phyloP scores from a whole-genome alignment of 1,140 invertebrate genomes.

The Drosophila rufa region DNA sequence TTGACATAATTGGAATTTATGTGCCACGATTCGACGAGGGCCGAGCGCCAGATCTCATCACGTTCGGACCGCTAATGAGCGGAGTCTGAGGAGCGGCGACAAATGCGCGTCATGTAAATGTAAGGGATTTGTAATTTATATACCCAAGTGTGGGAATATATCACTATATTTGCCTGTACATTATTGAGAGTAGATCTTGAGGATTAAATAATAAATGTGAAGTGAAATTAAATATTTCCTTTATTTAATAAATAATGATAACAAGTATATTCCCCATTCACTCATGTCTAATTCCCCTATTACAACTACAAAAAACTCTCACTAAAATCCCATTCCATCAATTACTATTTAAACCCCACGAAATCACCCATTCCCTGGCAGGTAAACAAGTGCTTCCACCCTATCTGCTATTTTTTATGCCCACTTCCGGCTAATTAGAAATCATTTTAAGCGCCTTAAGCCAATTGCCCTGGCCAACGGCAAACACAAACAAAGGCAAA shows the following conservation, averaged over 20 bases:
- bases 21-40: slow-evolving; percentile 38
- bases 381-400: slow-evolving; percentile 22
- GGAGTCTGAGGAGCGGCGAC: slow-evolving; percentile 16
- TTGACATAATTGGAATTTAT: slow-evolving; percentile 85
- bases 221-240: neutral
- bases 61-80: slow-evolving; percentile 34
- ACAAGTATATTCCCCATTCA: neutral
- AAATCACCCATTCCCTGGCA: neutral
- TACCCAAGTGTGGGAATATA: slow-evolving; percentile 8
- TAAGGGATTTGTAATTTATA: slow-evolving; percentile 21
- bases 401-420: slow-evolving; percentile 11
- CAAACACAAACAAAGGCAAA: slow-evolving; percentile 16
- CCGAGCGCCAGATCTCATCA: slow-evolving; percentile 34
- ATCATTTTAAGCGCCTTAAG: slow-evolving; percentile 78
- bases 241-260: neutral
- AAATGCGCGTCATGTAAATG: slow-evolving; percentile 30
- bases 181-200: neutral
- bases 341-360: neutral
- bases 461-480: slow-evolving; percentile 69
- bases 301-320: neutral
- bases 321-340: slow-evolving; percentile 3
- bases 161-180: neutral
- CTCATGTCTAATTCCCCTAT: neutral
- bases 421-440: slow-evolving; percentile 69
- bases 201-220: neutral